phyloP scores from a whole-genome alignment of 2,797 vertebrate genomes.

The Cetoscarus ocellatus region DNA sequence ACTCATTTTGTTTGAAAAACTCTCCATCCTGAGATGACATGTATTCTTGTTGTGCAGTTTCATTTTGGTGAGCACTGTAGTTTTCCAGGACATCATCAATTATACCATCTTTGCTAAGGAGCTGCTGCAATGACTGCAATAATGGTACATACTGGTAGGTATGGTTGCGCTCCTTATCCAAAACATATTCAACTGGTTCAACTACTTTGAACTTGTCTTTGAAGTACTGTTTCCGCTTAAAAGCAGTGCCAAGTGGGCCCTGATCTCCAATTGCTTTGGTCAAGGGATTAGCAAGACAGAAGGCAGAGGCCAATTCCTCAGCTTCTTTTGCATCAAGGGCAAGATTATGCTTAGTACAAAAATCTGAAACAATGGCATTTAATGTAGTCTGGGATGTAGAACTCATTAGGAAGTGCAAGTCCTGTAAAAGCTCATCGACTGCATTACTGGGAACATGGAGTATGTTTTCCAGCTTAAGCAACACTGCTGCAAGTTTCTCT shows the following conservation, averaged over 20 bases:
- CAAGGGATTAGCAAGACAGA: not conserved
- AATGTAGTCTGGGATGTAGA: not conserved
- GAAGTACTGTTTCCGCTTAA: constrained; percentile 12
- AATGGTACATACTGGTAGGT: not conserved
- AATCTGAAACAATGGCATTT: constrained; percentile 6
- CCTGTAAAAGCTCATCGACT: constrained; percentile 11
- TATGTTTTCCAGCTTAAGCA: constrained; percentile 26
- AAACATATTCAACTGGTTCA: constrained; percentile 8
- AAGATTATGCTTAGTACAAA: constrained; percentile 15
- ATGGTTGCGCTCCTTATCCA: not conserved
- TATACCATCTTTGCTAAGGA: not conserved
- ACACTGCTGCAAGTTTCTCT: not conserved
- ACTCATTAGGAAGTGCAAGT: constrained; percentile 1
- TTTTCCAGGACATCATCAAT: too few species aligned
- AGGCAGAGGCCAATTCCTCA: not conserved
- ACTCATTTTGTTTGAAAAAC: not conserved
- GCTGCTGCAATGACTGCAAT: not conserved
- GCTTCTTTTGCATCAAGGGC: not conserved
- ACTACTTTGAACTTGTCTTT: constrained; percentile 12
- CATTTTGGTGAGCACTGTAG: too few species aligned
- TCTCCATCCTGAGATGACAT: not conserved
- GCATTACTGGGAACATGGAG: not conserved
- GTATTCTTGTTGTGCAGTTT: not conserved
- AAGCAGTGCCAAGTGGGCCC: not conserved
- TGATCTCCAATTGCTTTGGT: not conserved